Base-by-base conservation (phyloP, 64 coral and sea anemone genomes). In the Orbicella faveolata region DNA sequence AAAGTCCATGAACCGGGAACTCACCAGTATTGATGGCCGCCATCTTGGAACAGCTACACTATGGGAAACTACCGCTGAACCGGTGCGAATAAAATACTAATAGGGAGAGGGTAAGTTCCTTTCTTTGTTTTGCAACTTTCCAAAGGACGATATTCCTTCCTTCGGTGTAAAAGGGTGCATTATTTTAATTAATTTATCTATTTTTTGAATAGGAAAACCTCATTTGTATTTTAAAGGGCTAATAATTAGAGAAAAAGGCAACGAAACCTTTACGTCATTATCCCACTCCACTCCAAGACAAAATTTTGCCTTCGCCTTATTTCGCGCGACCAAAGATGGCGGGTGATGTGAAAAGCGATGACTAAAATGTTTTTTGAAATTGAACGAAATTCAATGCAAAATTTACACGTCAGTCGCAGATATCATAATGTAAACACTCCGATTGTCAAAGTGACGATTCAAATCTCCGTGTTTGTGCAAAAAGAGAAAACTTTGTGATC, bases 1-100 rank as follows among this genome's bases (percentile, higher is more conserved):
- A 83, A 86, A 99, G 86, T 20, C 94, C 97, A 20, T 99, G 97
- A n/a, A 91, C 80, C 30, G 97, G 97, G 80, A 99, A 99, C 2
- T 96, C 97, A 36, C 88, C 89, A 37, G 87, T 78, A 3, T 63
- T 67, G 63, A 80, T 61, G 74, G 91, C 87, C 84, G 94, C 97
- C 97, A 99, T 99, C 77, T 95, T 98, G 34, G 13, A 79, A 65
- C 26, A 20, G n/a, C 8, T 44, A 25, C 41, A 53, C 63, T 90
- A 63, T 25, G 36, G 36, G 21, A 44, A 18, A 75, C n/a, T 65
- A 65, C 70, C 72, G 66, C 72, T 73, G 53, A 26, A 52, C 25
- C 41, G 18, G 13, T 33, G 48, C 51, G 36, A 21, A 25, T 44
- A 34, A 2, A 54, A 74, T 18, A 55, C 25, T 53, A 44, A 18